phyloP scores from a whole-genome alignment of 2,797 vertebrate genomes.

The Champsocephalus esox region DNA sequence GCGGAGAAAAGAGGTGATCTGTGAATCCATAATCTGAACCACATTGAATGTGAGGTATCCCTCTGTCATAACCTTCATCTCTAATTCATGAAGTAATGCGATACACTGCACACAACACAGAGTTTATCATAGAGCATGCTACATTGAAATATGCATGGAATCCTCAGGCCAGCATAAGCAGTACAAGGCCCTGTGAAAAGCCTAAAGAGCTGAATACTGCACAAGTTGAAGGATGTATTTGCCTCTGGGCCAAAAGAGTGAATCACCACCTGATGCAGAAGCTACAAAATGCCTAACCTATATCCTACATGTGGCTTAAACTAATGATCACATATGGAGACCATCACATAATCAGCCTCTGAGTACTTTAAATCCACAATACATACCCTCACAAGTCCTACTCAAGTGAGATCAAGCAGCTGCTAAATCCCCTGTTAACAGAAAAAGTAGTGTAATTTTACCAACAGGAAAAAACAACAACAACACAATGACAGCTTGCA shows the following conservation, averaged over 20 bases:
- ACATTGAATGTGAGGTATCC: conserved; percentile 29
- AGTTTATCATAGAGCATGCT: conserved; percentile 51
- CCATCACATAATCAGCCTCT: conserved; percentile 20
- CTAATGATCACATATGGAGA: conserved; percentile 20
- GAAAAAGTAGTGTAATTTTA: conserved; percentile 19
- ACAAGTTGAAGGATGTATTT: conserved; percentile 45
- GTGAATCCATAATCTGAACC: conserved; percentile 33
- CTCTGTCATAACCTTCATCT: conserved; percentile 53
- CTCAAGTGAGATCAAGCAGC: conserved; percentile 7
- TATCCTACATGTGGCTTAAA: conserved; percentile 9
- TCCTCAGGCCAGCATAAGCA: conserved; percentile 60
- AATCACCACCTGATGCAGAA: conserved; percentile 31
- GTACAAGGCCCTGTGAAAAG: conserved; percentile 30
- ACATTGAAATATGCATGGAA: conserved; percentile 65
- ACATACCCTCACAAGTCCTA: neutral
- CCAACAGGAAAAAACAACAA: neutral
- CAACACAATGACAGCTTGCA: conserved; percentile 28
- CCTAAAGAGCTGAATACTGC: conserved; percentile 51
- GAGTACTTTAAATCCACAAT: neutral
- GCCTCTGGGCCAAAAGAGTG: conserved; percentile 35
- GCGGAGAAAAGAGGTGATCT: neutral
- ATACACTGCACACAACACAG: conserved; percentile 64
- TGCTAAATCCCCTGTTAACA: conserved; percentile 22
- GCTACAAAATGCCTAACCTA: neutral
- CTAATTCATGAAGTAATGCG: conserved; percentile 72